Evolutionary conservation across 1,140 invertebrate species (phyloP), one percentile per base, ranked within the genome.

Genomic region (Rhynchophorus ferrugineus): DNA sequence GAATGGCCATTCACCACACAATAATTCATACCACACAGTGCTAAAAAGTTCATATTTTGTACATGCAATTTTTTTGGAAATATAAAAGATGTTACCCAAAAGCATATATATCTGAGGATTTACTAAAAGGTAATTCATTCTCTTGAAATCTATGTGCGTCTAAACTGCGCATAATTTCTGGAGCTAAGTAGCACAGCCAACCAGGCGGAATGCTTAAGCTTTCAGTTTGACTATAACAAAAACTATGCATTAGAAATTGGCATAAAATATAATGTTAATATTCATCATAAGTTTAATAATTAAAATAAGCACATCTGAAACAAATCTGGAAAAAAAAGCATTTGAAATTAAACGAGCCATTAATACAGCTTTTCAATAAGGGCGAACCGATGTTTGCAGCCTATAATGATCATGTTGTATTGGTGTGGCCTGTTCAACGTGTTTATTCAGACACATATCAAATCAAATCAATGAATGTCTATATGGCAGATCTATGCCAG

Each of bases 11-110:
- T 96, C 91, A 1, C 92, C 90, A 68, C 90, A 95, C 38, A 99
- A 74, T 41, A 99, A 73, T 72, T 99, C 97, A 73, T 96, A 99
- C 95, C 95, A 99, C 16, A 99, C 90, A 22, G 96, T 98, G 19
- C 91, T 95, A 65, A 43, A 76, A 72, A 50, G 58, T n/a, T 62
- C 62, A 61, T 47, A 60, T 16, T 19, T 20, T 18, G 6, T 36
- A 7, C 13, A 44, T n/a, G 21, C 44, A 48, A 11, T 16, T 21
- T 37, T 20, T 19, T 5, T 13, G 18, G 41, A 9, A 44, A 47
- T 9, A n/a, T 9, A 6, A 6, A 41, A 18, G 2, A 16, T 3
- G n/a, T 72, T 73, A 94, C 91, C 96, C 95, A 77, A 99, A 99
- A 44, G 95, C 91, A 75, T 95, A 99, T 37, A 98, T 85, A 74